Evolutionary conservation across 2,797 vertebrate genomes (phyloP), one percentile per base, ranked within the genome.

Genomic region (Fundulus diaphanus): DNA sequence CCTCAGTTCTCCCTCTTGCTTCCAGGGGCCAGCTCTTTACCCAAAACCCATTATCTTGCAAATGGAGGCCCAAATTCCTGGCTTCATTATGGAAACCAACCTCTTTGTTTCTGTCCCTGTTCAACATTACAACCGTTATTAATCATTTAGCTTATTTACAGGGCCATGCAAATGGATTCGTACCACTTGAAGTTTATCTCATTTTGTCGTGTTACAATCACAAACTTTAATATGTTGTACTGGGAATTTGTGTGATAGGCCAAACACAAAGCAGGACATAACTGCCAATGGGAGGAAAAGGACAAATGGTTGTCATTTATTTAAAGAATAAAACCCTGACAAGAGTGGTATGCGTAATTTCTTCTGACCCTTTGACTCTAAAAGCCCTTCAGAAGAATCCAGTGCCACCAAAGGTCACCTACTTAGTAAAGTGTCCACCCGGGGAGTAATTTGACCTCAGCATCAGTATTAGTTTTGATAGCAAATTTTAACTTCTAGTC

Each of bases 31-130:
- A 66, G 74, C 74, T 88, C 74, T 77, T 72, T 65, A 86, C 75
- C 81, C 79, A 20, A 72, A 86, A 54, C 56, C 78, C 79, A 54
- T 73, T 82, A 67, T 86, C 82, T 80, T 91, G 84, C 92, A 86
- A 89, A 83, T 85, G 73, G 83, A 89, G 65, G 42, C 85, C 83
- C 81, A 77, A 78, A 77, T 85, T 40, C 86, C 74, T 88, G 76
- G 85, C 85, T 89, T 96, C 94, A 94, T 95, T 95, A 89, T 92
- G 92, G 94, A 96, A 29, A 85, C 71, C 63, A 82, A 81, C 81
- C 82, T 90, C 80, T 94, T 92, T 95, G 92, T 94, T 95, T 95
- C 89, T 88, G 76, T 92, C 87, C 89, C 90, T 89, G 90, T 85
- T 91, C 90, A 74, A 37, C 69, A 84, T 82, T 91, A 92, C 74